These are phyloP conservation scores for Probosciger aterrimus DNA, from an alignment of 2,113 vertebrate genomes.

Conservation along the genomic window DNA sequence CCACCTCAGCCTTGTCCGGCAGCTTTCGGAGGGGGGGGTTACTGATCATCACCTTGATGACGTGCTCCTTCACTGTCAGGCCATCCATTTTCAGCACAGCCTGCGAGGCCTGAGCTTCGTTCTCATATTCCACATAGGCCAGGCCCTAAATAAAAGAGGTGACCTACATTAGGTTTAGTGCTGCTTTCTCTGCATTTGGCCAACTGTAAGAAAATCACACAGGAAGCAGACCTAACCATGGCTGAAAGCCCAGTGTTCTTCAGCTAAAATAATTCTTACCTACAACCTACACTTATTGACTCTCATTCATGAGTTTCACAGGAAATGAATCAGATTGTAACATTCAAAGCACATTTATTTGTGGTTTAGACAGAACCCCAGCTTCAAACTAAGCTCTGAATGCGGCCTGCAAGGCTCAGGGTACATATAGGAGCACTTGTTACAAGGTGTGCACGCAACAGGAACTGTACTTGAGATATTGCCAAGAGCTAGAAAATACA, in stretches of 20 bases:
- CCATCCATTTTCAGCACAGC: slow-evolving; percentile 93
- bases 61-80: slow-evolving; percentile 77
- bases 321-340: not conserved
- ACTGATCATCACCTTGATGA: slow-evolving; percentile 92
- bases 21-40: slow-evolving; percentile 86
- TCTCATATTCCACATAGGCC: slow-evolving; percentile 94
- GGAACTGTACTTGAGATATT: not conserved
- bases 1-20: slow-evolving; percentile 66
- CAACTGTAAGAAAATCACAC: fast-evolving
- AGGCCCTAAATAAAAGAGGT: slow-evolving; percentile 77
- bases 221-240: fast-evolving
- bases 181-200: not conserved
- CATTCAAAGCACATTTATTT: not conserved
- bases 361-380: not conserved
- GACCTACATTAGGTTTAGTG: fast-evolving
- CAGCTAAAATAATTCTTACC: not conserved
- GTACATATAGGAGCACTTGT: fast-evolving
- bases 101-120: slow-evolving; percentile 87
- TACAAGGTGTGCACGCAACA: not conserved
- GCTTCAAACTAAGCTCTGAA: not conserved
- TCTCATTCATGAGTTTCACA: not conserved
- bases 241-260: not conserved
- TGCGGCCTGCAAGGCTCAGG: not conserved
- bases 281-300: not conserved
- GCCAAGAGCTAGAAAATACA: not conserved